Evolutionary conservation across 2,797 vertebrate genomes (phyloP).

Genomic region (Myripristis jacobus): DNA sequence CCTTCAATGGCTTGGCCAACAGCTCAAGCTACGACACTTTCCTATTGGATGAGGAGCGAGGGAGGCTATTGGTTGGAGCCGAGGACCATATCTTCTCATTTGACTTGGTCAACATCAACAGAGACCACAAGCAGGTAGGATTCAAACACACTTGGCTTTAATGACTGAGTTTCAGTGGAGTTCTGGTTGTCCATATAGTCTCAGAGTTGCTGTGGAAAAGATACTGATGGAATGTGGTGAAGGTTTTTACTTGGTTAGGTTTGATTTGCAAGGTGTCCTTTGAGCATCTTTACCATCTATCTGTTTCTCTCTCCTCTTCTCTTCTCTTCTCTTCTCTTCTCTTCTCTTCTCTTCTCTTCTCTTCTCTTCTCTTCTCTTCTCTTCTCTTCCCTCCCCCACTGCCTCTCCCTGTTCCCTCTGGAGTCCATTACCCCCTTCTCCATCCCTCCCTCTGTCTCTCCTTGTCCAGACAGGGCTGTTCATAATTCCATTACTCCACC

Average conservation of each 20-base stretch:
- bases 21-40: conserved; percentile 97
- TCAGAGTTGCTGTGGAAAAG: too few species aligned
- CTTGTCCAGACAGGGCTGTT: conserved; percentile 69
- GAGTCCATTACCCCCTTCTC: conserved; percentile 72
- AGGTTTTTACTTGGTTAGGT: too few species aligned
- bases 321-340: conserved; percentile 21
- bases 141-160: background rate
- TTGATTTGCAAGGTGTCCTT: background rate
- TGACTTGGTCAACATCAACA: conserved; percentile 95
- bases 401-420: conserved; percentile 51
- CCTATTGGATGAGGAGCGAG: conserved; percentile 95
- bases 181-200: background rate
- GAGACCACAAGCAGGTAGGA: conserved; percentile 93
- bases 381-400: background rate
- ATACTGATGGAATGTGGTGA: too few species aligned
- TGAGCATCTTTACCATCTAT: conserved; percentile 7
- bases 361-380: background rate
- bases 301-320: conserved; percentile 6
- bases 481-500: conserved; percentile 80
- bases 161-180: background rate
- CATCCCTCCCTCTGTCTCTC: conserved; percentile 65
- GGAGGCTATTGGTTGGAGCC: conserved; percentile 93
- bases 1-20: conserved; percentile 92
- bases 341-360: conserved; percentile 15
- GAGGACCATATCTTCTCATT: conserved; percentile 99